Evolutionary conservation across 2,113 vertebrate species (phyloP).

Genomic region (Gymnocephalus cernua): DNA sequence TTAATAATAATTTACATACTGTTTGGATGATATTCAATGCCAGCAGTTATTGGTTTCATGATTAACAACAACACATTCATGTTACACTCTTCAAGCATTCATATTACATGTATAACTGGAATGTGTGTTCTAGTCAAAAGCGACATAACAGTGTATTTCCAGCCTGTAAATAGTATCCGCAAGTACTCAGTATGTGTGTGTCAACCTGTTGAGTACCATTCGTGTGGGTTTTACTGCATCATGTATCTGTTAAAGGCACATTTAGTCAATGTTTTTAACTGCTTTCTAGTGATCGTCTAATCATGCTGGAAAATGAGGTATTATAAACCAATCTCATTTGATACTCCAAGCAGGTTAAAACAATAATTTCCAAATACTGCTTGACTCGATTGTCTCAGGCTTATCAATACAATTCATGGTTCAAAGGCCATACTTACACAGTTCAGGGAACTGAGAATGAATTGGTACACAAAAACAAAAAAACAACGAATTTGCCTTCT

Average conservation of each 20-base stretch:
- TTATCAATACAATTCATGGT: conserved; percentile 18
- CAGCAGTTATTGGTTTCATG: conserved; percentile 20
- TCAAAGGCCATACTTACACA: conserved; percentile 29
- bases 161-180: conserved; percentile 1
- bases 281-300: conserved; percentile 42
- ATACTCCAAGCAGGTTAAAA: conserved; percentile 18
- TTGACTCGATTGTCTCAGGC: not conserved
- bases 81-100: conserved; percentile 15
- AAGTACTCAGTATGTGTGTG: not conserved
- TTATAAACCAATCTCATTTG: not conserved
- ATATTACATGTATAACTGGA: conserved; percentile 17
- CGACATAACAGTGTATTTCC: conserved; percentile 8
- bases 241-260: conserved; percentile 11
- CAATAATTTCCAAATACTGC: conserved; percentile 5
- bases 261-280: conserved; percentile 1
- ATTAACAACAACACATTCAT: conserved; percentile 14
- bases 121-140: conserved; percentile 35
- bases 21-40: conserved; percentile 19
- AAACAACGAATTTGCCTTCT: conserved; percentile 18
- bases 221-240: not conserved
- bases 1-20: conserved; percentile 65
- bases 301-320: not conserved
- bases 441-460: conserved; percentile 7
- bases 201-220: conserved; percentile 23
- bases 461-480: conserved; percentile 13